Evolutionary conservation across 1,140 invertebrate species (phyloP).

Genomic region (Leptestheria dahalacensis): DNA sequence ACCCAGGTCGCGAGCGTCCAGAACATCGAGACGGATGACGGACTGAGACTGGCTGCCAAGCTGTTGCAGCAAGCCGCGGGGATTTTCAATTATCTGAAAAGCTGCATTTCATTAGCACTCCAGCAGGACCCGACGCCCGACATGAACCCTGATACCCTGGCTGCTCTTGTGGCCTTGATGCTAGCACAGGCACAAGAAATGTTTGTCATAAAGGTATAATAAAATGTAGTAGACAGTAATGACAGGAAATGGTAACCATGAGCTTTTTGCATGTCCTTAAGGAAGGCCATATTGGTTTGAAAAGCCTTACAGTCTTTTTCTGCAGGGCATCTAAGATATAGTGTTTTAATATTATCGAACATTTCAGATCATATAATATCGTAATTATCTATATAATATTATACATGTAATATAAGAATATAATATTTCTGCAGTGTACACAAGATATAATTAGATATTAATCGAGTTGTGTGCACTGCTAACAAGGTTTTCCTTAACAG

Average conservation of each 20-base stretch:
- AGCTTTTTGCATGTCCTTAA: no score
- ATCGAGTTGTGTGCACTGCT: background rate
- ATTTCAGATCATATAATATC: no score
- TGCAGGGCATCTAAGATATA: no score
- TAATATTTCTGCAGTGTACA: no score
- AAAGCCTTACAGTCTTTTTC: no score
- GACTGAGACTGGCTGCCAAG: constrained; percentile 82
- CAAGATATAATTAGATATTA: no score
- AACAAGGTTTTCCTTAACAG: constrained; percentile 3
- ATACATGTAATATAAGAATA: no score
- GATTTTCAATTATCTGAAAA: constrained; percentile 78
- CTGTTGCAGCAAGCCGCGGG: constrained; percentile 83
- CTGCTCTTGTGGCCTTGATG: constrained; percentile 74
- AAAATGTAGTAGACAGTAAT: constrained; percentile 52
- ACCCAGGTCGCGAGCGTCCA: constrained; percentile 74
- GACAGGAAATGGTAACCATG: no score
- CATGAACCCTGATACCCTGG: constrained; percentile 77
- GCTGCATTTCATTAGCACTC: constrained; percentile 62
- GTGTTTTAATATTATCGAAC: no score
- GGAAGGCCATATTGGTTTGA: no score
- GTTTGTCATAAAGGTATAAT: constrained; percentile 82
- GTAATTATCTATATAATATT: no score
- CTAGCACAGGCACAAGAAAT: constrained; percentile 95
- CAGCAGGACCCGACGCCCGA: constrained; percentile 93
- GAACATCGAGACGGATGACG: constrained; percentile 77